Evolutionary conservation across 2,888 invertebrate genomes (phyloP).

Genomic region (Trachelus iudaicus): DNA sequence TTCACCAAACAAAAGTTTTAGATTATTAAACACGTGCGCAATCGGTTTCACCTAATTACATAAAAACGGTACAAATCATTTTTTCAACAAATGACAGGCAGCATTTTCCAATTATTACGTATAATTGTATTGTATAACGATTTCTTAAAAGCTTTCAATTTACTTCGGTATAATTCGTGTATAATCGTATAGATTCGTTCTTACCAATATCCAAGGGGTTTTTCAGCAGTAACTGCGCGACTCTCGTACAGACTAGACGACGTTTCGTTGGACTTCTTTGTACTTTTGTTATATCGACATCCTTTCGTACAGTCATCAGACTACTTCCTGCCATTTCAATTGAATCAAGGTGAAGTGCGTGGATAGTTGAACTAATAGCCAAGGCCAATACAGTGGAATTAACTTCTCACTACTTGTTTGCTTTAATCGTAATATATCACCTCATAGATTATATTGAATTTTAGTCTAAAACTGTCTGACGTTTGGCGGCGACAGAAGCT

Average conservation of each 20-base stretch:
- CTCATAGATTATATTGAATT: background rate
- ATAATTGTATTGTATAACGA: too few relatives aligned
- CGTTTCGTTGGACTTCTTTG: background rate
- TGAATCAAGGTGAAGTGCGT: background rate
- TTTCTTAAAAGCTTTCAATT: too few relatives aligned
- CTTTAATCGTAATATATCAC: background rate
- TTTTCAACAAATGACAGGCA: too few relatives aligned
- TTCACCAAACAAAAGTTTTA: too few relatives aligned
- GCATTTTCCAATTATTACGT: too few relatives aligned
- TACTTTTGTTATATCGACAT: background rate
- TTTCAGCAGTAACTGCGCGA: background rate
- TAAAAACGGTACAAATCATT: too few relatives aligned
- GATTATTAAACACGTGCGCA: too few relatives aligned
- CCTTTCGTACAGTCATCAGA: background rate
- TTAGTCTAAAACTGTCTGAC: background rate
- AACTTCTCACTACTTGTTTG: background rate
- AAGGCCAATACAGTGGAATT: background rate
- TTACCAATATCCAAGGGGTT: background rate
- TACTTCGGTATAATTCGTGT: background rate
- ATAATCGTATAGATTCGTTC: background rate
- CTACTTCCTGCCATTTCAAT: background rate
- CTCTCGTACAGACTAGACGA: background rate
- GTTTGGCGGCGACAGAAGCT: too few relatives aligned
- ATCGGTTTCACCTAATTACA: too few relatives aligned
- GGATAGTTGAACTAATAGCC: background rate